Evolutionary conservation across 2,113 vertebrate genomes (phyloP).

Genomic region (Oryzias javanicus): DNA sequence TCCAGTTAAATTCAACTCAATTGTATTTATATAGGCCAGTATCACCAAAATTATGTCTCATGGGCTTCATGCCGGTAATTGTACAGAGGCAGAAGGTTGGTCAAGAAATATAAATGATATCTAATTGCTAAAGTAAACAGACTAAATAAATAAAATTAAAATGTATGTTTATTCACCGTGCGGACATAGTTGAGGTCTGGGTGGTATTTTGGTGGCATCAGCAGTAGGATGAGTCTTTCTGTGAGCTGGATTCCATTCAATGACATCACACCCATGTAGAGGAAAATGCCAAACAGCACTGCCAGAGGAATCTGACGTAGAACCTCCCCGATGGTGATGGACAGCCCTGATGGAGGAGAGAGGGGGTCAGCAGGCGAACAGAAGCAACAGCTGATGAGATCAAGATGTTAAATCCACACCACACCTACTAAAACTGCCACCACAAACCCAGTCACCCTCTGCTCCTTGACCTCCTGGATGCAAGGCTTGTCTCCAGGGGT

Average conservation of each 20-base stretch:
- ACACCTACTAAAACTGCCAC: constrained; percentile 89
- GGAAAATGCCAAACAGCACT: constrained; percentile 90
- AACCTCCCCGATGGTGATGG: constrained; percentile 89
- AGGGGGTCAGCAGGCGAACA: background rate
- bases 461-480: constrained; percentile 94
- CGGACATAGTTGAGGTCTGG: constrained; percentile 84
- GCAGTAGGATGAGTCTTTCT: constrained; percentile 85
- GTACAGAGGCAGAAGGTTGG: no score
- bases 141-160: no score
- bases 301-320: constrained; percentile 88
- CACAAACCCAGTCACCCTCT: constrained; percentile 90
- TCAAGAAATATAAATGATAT: no score
- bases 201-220: constrained; percentile 94
- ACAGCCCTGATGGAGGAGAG: constrained; percentile 79
- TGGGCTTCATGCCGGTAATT: no score
- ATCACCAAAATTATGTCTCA: no score
- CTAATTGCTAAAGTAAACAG: no score
- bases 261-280: constrained; percentile 93
- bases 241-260: constrained; percentile 93
- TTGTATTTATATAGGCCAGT: no score
- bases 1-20: no score
- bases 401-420: constrained; percentile 14
- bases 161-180: constrained; percentile 74
- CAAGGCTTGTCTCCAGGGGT: constrained; percentile 90
- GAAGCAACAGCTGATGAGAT: background rate